Percentiles rank a stretch among this genome's conserved stretches.
phyloP scores from a whole-genome alignment of 2,888 invertebrate genomes.

The Phalangium opilio region DNA sequence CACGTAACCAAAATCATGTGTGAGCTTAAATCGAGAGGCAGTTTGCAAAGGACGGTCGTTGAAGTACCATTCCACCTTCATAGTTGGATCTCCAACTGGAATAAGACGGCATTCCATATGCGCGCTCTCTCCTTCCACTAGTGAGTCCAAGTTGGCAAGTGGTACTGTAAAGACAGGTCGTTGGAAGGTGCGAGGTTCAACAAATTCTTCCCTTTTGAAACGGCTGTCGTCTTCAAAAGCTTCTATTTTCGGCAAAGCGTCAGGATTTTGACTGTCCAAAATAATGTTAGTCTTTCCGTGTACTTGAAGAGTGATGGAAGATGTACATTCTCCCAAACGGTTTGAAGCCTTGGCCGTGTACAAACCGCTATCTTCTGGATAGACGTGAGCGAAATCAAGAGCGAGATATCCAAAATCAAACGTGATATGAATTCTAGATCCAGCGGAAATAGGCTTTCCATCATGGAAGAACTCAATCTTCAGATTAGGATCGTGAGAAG shows the following conservation, averaged over 20 bases:
- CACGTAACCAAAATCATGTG: conserved; percentile 89
- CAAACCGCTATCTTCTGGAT: conserved; percentile 92
- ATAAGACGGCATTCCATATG: conserved; percentile 58
- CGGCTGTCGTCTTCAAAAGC: conserved; percentile 70
- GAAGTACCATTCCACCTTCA: conserved; percentile 81
- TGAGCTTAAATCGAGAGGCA: conserved; percentile 75
- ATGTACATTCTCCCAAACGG: conserved; percentile 73
- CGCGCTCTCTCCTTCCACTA: conserved; percentile 79
- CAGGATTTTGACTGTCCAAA: conserved; percentile 76
- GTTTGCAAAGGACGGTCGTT: conserved; percentile 53
- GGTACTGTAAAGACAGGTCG: conserved; percentile 83
- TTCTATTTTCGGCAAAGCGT: conserved; percentile 79
- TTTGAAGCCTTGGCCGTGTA: conserved; percentile 89
- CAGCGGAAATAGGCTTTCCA: conserved; percentile 28
- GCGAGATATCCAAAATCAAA: conserved; percentile 96
- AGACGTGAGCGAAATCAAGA: conserved; percentile 82
- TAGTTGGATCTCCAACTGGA: conserved; percentile 84
- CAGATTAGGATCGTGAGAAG: conserved; percentile 78
- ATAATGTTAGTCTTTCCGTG: conserved; percentile 49
- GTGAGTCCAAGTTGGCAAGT: conserved; percentile 46
- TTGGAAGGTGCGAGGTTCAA: conserved; percentile 42
- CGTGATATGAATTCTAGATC: conserved; percentile 89
- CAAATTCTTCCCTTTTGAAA: conserved; percentile 46
- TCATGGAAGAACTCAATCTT: conserved; percentile 32
- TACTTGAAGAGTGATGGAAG: conserved; percentile 59